Evolutionary conservation across 1,140 invertebrate species (phyloP).

Genomic region (Hyphantria cunea): DNA sequence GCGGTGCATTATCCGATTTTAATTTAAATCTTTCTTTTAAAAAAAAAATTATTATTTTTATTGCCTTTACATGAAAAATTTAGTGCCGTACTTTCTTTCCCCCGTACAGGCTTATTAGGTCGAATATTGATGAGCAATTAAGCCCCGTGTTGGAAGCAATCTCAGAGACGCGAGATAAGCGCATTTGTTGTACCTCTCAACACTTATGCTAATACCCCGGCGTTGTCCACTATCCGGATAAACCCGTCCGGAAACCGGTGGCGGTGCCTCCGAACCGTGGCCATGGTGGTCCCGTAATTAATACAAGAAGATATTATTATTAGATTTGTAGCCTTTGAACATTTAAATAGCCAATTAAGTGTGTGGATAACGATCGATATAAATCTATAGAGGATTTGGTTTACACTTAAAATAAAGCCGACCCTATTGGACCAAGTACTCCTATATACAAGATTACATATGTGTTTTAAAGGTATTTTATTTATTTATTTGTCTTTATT

Average conservation of each 20-base stretch:
- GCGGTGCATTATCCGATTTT: too few species aligned
- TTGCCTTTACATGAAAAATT: too few species aligned
- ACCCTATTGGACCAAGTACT: too few species aligned
- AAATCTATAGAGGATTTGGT: too few species aligned
- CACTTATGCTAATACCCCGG: constrained; percentile 62
- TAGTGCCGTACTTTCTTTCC: constrained; percentile 38
- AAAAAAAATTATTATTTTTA: too few species aligned
- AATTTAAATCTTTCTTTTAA: too few species aligned
- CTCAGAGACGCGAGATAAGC: constrained; percentile 56
- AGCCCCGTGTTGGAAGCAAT: constrained; percentile 62
- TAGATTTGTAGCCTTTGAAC: not conserved
- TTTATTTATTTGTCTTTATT: too few species aligned
- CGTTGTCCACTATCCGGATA: constrained; percentile 1
- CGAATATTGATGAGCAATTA: constrained; percentile 77
- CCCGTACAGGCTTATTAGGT: constrained; percentile 55
- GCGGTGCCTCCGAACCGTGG: not conserved
- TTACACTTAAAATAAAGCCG: too few species aligned
- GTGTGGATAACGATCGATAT: not conserved
- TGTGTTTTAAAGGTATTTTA: too few species aligned
- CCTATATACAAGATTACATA: too few species aligned
- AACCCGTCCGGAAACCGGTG: not conserved
- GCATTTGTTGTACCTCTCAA: constrained; percentile 59
- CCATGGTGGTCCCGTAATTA: not conserved
- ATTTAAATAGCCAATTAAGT: not conserved
- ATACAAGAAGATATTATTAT: not conserved